Evolutionary conservation across 2,113 vertebrate species (phyloP), one percentile per base, ranked within the genome.

Genomic region (Danionella cerebrum): DNA sequence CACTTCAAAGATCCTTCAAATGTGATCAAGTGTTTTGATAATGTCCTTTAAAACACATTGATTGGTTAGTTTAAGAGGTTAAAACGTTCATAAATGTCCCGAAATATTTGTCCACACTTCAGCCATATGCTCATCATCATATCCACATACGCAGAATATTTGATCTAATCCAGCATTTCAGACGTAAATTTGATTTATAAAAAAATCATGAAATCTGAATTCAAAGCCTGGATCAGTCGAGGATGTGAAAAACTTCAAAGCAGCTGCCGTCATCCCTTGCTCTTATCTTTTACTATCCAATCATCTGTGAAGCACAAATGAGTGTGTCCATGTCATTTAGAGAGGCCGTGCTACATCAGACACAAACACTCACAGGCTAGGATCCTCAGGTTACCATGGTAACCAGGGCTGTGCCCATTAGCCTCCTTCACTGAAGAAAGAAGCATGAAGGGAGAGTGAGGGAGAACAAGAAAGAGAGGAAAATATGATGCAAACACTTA

Each of bases 331-430:
- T 59, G 53, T 55, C 41, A 24, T 31, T 19, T 29, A 31, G 62
- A 51, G 25, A 59, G 45, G 52, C 54, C 14, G 29, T 22, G 31
- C 33, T 13, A 31, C 39, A 29, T 51, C n/a, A 27, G 53, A 70
- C 60, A 39, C 52, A 60, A 31, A 60, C 53, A 45, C 36, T 35
- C 36, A 53, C 39, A 58, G 51, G 25, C 50, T 42, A 39, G 13
- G 52, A 47, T 51, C 48, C 50, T n/a, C 44, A 39, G 21, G 66
- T 77, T 65, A 51, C 72, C 60, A 72, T 54, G 58, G 78, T 48
- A 73, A 72, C 74, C 44, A 22, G 55, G 57, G 54, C 24, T 52
- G 35, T 69, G 51, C 66, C 74, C 53, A 54, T 72, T 29, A 42
- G 51, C 16, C 65, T 45, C 16, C 4, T 64, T 41, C 39, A 38